phyloP scores from a whole-genome alignment of 2,888 invertebrate genomes.

The Schizotus pectinicornis region DNA sequence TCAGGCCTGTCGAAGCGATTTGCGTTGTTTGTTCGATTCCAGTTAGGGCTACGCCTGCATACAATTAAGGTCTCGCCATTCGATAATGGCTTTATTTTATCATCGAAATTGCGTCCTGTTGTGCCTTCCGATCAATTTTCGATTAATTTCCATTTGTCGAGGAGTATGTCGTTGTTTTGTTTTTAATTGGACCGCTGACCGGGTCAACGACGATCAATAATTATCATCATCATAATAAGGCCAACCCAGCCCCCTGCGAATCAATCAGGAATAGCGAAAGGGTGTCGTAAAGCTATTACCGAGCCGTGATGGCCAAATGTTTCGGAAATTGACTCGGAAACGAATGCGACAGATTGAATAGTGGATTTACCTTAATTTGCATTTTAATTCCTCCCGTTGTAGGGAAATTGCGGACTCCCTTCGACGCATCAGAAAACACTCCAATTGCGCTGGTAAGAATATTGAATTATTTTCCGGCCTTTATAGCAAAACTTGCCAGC shows the following conservation, averaged over 20 bases:
- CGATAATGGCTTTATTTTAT: too few species aligned
- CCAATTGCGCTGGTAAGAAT: conserved; percentile 5
- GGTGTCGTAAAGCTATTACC: conserved; percentile 42
- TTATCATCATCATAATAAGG: conserved; percentile 31
- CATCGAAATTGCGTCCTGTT: too few species aligned
- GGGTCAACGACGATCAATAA: conserved; percentile 34
- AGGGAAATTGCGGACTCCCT: not conserved
- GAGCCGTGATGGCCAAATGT: conserved; percentile 49
- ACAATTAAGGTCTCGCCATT: too few species aligned
- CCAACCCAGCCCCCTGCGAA: conserved; percentile 37
- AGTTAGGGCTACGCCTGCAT: not conserved
- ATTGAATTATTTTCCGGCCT: too few species aligned
- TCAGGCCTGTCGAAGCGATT: conserved; percentile 32
- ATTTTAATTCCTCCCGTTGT: conserved; percentile 45
- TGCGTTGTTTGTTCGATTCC: conserved; percentile 25
- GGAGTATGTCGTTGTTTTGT: conserved; percentile 5
- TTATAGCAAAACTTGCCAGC: too few species aligned
- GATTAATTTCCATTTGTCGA: too few species aligned
- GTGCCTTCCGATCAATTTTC: too few species aligned
- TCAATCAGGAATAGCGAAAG: conserved; percentile 43
- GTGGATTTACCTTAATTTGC: conserved; percentile 53
- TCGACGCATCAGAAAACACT: conserved; percentile 18
- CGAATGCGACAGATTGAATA: conserved; percentile 49
- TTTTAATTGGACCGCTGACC: conserved; percentile 6
- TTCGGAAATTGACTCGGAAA: conserved; percentile 55